Conservation (phyloP, 64 coral and sea anemone genomes). For the Actinia tenebrosa region DNA sequence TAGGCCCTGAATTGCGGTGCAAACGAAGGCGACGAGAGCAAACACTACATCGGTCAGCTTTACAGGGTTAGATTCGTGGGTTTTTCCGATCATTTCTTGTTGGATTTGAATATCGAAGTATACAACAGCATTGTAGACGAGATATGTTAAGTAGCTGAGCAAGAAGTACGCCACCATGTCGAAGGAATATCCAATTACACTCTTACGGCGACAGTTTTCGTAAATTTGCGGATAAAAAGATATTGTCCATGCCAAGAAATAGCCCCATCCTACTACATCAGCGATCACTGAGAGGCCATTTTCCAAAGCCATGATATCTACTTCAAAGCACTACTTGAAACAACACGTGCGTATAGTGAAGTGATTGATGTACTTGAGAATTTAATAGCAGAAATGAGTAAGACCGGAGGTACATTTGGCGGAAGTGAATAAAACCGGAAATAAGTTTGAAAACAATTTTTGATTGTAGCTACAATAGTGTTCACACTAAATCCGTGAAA, state of each 20-base stretch:
- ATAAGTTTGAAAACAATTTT: too few relatives aligned
- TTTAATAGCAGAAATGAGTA: too few relatives aligned
- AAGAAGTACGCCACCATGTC: constrained; percentile 77
- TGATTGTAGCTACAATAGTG: too few relatives aligned
- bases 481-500: too few relatives aligned
- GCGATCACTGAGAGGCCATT: constrained; percentile 40
- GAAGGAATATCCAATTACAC: constrained; percentile 81
- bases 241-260: constrained; percentile 78
- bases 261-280: constrained; percentile 73
- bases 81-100: constrained; percentile 32
- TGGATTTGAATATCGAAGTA: constrained; percentile 59
- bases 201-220: constrained; percentile 78
- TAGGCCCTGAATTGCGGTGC: constrained; percentile 37
- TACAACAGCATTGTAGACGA: constrained; percentile 67
- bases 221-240: constrained; percentile 86
- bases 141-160: constrained; percentile 68
- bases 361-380: too few relatives aligned
- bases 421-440: not conserved
- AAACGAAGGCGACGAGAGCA: constrained; percentile 54
- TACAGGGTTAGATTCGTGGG: constrained; percentile 58
- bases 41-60: constrained; percentile 78
- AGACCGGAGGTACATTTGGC: not conserved
- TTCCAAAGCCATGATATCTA: constrained; percentile 28
- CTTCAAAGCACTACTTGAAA: not conserved
- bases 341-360: not conserved